Evolutionary conservation across 2,797 vertebrate genomes (phyloP), one percentile per base, ranked within the genome.

Genomic region (Chrysocyon brachyurus): DNA sequence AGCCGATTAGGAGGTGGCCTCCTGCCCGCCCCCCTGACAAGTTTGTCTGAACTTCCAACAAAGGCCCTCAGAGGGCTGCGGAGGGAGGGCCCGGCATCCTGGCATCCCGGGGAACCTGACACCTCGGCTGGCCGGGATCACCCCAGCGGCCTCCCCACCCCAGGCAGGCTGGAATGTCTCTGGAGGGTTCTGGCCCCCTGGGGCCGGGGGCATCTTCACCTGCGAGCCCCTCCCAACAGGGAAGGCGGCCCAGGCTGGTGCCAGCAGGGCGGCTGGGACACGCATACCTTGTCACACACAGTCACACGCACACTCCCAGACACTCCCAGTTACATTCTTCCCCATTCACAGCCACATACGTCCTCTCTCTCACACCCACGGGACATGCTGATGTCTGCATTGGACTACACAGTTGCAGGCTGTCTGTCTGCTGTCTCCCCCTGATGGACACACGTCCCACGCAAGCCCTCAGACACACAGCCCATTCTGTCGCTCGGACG

Each of bases 71-170:
- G 97, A 98, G 68, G 90, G 87, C 59, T 97, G 82, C 24, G 4
- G 96, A 83, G 96, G 96, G 92, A 92, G 95, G 95, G 88, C 90
- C 28, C 1, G 40, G 90, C 3, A 46, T 90, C 90, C 3, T 1
- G 40, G 90, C 3, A 46, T 90, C 90, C 3, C 84, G 21, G 82
- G 98, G 98, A 99, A 99, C 97, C 96, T 97, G 98, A 99, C 97
- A 96, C 97, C 98, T 46, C 40, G 7, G 19, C 88, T 46, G 83
- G 84, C 97, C 96, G 12, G 94, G 61, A 83, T 95, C 98, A 94
- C 96, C 93, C 86, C 87, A 59, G 81, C 84, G 70, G 97, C 94
- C 89, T 98, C 92, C 92, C 0, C 88, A 89, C 89, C 82, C 90
- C 61, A 2, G 28, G 52, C 72, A 28, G 36, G 86, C 96, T 96